Evolutionary conservation across 2,113 vertebrate genomes (phyloP), one percentile per base, ranked within the genome.

Genomic region (Lates calcarifer): DNA sequence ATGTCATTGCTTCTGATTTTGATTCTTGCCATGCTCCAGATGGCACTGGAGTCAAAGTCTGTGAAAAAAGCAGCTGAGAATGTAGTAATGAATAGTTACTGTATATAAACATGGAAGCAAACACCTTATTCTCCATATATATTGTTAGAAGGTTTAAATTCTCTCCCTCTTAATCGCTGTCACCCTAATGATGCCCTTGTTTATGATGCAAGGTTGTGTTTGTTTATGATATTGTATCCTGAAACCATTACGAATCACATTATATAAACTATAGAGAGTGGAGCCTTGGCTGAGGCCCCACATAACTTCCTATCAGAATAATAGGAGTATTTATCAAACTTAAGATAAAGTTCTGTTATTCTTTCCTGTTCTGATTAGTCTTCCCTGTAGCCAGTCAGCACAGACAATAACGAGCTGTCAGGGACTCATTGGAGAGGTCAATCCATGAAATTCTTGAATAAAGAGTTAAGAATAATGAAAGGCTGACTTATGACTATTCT

Each of bases 281-380:
- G 53, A 57, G 49, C 17, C 43, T 70, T 67, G 20, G 71, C 65
- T 70, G 31, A 43, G 53, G n/a, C 41, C 71, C 51, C 55, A 84
- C 78, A 72, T 72, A 47, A 83, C 67, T 91, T 95, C 90, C 90
- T 91, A 83, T 85, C 86, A 77, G 13, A 89, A 88, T 86, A 84
- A 94, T 83, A 62, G 60, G 26, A n/a, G 2, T 47, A 84, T 92
- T 84, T 82, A 88, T 93, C 90, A 91, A 86, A 76, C 78, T 84
- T 77, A 26, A 79, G 73, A 92, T 91, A 68, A 81, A 83, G 79
- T 90, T 77, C 63, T 88, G 83, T 93, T 87, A 86, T 90, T 61
- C 72, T 93, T 94, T 91, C 85, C 83, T 83, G 26, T 65, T 86
- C 43, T 63, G 57, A 51, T 90, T 77, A 22, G 49, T 91, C 76